These are phyloP conservation scores for Cherax quadricarinatus DNA, from an alignment of 1,140 invertebrate species.

Conservation along the genomic window DNA sequence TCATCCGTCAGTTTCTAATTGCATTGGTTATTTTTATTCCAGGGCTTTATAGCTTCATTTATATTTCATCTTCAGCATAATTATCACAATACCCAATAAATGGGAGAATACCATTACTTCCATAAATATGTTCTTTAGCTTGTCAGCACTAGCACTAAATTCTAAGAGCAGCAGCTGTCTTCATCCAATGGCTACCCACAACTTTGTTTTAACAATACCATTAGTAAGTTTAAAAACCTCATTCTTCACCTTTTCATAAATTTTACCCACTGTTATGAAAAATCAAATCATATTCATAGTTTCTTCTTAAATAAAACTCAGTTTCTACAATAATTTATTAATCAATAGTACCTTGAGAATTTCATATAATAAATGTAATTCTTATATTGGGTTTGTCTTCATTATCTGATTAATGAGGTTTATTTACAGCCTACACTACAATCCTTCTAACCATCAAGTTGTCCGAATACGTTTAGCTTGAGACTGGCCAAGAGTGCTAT, in stretches of 20 bases:
- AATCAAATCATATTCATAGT: neutral
- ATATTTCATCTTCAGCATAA: neutral
- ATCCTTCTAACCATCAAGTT: slow-evolving; percentile 71
- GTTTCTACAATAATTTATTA: neutral
- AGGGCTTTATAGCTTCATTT: neutral
- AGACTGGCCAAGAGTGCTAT: slow-evolving; percentile 58
- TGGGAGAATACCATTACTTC: neutral
- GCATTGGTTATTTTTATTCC: neutral
- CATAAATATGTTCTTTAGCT: neutral
- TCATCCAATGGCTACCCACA: slow-evolving; percentile 2
- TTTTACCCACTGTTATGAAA: neutral
- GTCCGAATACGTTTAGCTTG: slow-evolving; percentile 71
- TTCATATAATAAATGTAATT: neutral
- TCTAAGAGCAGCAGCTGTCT: neutral
- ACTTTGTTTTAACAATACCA: neutral
- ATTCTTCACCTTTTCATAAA: neutral
- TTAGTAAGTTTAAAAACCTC: neutral
- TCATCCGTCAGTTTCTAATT: neutral
- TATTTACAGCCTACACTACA: slow-evolving; percentile 46
- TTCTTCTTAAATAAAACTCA: neutral
- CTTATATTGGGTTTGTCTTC: slow-evolving; percentile 32
- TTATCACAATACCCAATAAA: neutral
- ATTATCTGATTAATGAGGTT: slow-evolving; percentile 33
- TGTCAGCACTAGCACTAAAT: neutral
- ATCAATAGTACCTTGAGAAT: neutral